phyloP scores from a whole-genome alignment of 2,888 invertebrate genomes.

The Tyria jacobaeae region DNA sequence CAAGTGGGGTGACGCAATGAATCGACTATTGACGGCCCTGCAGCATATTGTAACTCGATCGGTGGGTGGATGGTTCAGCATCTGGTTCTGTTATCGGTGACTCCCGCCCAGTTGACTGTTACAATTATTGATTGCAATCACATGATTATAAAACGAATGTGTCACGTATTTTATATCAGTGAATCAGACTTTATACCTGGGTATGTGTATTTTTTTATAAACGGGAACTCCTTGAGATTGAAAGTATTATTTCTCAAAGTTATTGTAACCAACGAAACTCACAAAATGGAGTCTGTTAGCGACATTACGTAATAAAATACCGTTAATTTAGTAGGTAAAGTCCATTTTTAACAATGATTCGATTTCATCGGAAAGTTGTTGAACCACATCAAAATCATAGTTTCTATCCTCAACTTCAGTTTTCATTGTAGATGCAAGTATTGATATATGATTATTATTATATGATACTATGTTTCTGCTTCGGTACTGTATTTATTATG shows the following conservation, averaged over 20 bases:
- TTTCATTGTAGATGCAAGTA: not conserved
- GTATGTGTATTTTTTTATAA: not conserved
- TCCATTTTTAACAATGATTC: too few species aligned
- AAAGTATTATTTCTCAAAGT: too few species aligned
- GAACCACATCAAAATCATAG: too few species aligned
- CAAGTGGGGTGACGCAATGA: slow-evolving; percentile 38
- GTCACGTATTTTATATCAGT: not conserved
- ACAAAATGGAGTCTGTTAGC: too few species aligned
- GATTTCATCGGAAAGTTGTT: too few species aligned
- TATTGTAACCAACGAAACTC: too few species aligned
- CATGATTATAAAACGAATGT: slow-evolving; percentile 4
- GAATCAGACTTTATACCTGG: not conserved
- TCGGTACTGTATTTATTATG: too few species aligned
- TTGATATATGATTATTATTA: too few species aligned
- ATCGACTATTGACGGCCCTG: slow-evolving; percentile 51
- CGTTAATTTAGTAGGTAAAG: too few species aligned
- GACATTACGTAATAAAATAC: too few species aligned
- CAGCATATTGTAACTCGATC: slow-evolving; percentile 64
- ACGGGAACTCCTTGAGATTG: not conserved
- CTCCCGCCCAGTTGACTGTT: slow-evolving; percentile 59
- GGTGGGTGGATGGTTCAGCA: slow-evolving; percentile 73
- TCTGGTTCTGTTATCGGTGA: slow-evolving; percentile 72
- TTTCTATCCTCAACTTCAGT: not conserved
- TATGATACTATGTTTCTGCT: too few species aligned
- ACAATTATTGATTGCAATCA: slow-evolving; percentile 38